Evolutionary conservation across 2,888 invertebrate species (phyloP), one percentile per base, ranked within the genome.

Genomic region (Heliconius aoede): DNA sequence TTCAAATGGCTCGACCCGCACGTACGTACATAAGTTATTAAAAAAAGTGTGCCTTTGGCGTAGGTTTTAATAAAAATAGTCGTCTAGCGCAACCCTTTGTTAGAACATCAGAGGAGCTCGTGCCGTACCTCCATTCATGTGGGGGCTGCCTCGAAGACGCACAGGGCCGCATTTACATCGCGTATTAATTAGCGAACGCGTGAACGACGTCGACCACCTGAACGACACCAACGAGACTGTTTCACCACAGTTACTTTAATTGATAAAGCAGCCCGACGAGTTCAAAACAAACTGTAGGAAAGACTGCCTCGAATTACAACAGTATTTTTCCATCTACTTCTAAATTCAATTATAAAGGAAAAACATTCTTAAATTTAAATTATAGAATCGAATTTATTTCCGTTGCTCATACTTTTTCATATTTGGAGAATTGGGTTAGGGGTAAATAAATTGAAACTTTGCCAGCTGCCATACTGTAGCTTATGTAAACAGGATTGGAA

Each of bases 31-130:
- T 94, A 93, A 93, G 94, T 93, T 94, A 94, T 94, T 94, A 94
- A 94, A 94, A 92, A 93, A 94, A 92, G 92, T 91, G 89, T 89
- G 91, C 91, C 90, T 92, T 87, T 89, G 90, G 87, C 87, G 90
- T 87, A 89, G 92, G 93, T 92, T 94, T 94, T 94, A 94, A 94
- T 94, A 94, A 94, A 94, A 94, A 94, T 94, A 94, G 94, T 91
- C 92, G 90, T 90, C 89, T 88, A 89, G 87, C 88, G 88, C 88
- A 88, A 90, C 89, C 90, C 93, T 94, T 94, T 94, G 94, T 94
- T 88, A 88, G 88, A 89, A 92, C 91, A 91, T 93, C 93, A 93
- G 88, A 93, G 89, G 86, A 88, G 87, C 86, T 86, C 86, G 89
- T 87, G 87, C 86, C 88, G 89, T 91, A 91, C 91, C 89, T 91